Evolutionary conservation across 2,113 vertebrate genomes (phyloP), one percentile per base, ranked within the genome.

Genomic region (Laterallus jamaicensis): DNA sequence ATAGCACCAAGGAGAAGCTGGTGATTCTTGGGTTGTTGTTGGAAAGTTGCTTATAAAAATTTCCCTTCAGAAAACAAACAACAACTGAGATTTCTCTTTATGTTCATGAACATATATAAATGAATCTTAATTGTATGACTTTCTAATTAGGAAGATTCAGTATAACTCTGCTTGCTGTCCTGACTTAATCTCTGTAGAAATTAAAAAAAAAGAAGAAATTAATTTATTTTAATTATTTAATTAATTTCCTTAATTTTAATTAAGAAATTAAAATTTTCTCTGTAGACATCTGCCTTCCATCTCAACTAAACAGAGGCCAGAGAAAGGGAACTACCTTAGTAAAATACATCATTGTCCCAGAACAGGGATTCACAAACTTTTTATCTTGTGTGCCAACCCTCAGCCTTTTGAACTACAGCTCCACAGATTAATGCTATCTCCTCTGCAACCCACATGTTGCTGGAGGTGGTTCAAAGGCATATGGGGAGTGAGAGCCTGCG

Each of bases 381-480:
- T 89, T 50, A 55, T 55, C 18, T 55, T 20, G 4, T 42, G 68
- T 88, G 67, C 58, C 78, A 94, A 1, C 40, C 58, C 76, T 42
- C 58, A 92, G 50, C 37, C 54, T 89, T 84, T 84, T n/a, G 3
- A 93, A 58, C 56, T 56, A 35, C 56, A 64, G 91, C 62, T 71
- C 79, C 54, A n/a, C 80, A 84, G 81, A 35, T 0, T 4, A 81
- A 52, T 31, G 35, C 49, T 69, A 42, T 86, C 62, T 75, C 74
- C 86, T 80, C 84, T 94, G 91, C 83, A 89, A 5, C 81, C 56
- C 95, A 82, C 86, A 60, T 87, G 91, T 29, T 92, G 84, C 89
- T 95, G 96, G 93, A 91, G 66, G 28, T 66, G 54, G 35, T 93
- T 95, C 89, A 82, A 87, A 94, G 94, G 49, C 94, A 92, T 89